phyloP scores from a whole-genome alignment of 2,113 vertebrate species.

The Trogon surrucura region DNA sequence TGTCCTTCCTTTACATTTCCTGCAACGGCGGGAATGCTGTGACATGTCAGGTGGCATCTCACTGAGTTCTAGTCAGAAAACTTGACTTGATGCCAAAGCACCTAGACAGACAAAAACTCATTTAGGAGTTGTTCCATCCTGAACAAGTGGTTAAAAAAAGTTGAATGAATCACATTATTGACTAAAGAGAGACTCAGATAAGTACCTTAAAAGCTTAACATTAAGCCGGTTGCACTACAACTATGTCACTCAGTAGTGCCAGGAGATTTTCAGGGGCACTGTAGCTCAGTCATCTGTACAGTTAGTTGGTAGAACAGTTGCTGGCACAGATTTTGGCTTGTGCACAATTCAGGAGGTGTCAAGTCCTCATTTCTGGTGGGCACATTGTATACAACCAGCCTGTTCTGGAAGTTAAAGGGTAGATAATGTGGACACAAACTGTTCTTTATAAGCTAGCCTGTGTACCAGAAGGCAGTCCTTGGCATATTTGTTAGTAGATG shows the following conservation, averaged over 20 bases:
- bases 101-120: neutral
- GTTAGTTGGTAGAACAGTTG: neutral
- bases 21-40: accelerated
- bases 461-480: neutral
- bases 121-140: neutral
- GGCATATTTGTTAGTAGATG: neutral
- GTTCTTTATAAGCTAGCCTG: neutral
- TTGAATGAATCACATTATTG: neutral
- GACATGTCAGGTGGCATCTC: neutral
- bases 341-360: neutral
- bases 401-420: neutral
- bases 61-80: neutral
- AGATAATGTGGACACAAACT: neutral
- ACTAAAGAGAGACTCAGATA: neutral
- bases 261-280: neutral
- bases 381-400: neutral
- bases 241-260: neutral
- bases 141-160: neutral
- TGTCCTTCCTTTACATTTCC: neutral
- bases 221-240: neutral
- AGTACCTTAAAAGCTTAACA: neutral
- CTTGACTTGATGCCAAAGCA: neutral
- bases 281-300: neutral
- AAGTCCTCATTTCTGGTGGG: neutral
- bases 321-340: neutral